A percentile compares a stretch with the other conserved stretches of the same genome.
phyloP scores from a whole-genome alignment of 2,888 invertebrate species.

The Actias luna region DNA sequence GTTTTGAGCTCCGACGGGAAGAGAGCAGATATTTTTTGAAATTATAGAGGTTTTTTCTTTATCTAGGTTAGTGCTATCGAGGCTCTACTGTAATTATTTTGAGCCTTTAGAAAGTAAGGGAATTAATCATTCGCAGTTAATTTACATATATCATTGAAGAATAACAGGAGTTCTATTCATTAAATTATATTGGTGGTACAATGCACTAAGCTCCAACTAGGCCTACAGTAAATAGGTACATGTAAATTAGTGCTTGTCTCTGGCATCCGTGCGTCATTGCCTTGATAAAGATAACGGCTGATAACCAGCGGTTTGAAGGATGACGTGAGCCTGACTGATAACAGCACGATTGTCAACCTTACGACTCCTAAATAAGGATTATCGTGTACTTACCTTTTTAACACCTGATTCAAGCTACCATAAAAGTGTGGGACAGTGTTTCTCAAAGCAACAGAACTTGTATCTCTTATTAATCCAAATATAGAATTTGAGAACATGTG shows the following conservation, averaged over 20 bases:
- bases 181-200: conserved; percentile 8
- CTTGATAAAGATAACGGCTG: conserved; percentile 50
- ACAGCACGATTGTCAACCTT: conserved; percentile 15
- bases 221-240: conserved; percentile 36
- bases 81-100: too few species aligned
- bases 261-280: conserved; percentile 49
- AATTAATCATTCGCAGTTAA: not conserved
- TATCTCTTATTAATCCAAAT: not conserved
- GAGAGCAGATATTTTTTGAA: too few species aligned
- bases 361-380: conserved; percentile 13
- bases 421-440: conserved; percentile 22
- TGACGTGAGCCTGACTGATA: conserved; percentile 24
- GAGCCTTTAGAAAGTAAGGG: too few species aligned
- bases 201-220: conserved; percentile 25
- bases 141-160: not conserved
- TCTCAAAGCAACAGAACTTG: not conserved
- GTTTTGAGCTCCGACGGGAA: too few species aligned
- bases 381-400: conserved; percentile 20
- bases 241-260: conserved; percentile 41
- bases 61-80: too few species aligned
- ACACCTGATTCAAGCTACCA: conserved; percentile 26
- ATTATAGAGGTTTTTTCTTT: too few species aligned
- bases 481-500: too few species aligned
- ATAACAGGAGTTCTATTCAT: not conserved
- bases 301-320: conserved; percentile 38